These are phyloP conservation scores for Margaritifera margaritifera DNA, from an alignment of 2,888 invertebrate genomes.

Conservation along the genomic window DNA sequence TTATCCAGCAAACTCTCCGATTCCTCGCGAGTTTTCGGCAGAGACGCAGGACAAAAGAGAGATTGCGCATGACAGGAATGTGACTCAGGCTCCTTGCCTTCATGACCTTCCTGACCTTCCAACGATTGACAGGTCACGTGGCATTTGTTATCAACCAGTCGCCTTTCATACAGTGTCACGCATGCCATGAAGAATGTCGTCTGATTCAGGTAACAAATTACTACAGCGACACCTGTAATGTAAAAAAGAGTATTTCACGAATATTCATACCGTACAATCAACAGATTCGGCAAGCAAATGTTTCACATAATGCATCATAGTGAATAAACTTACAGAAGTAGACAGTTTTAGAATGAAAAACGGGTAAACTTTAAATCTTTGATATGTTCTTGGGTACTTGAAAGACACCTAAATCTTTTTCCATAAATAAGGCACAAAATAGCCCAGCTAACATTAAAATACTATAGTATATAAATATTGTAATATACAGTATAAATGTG, in stretches of 20 bases:
- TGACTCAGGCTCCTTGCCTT: slow-evolving; percentile 11
- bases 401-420: too few species aligned
- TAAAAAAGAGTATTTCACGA: neutral
- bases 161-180: slow-evolving; percentile 33
- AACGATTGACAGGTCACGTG: slow-evolving; percentile 13
- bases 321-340: too few species aligned
- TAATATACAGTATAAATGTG: too few species aligned
- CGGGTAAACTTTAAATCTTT: too few species aligned
- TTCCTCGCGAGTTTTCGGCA: slow-evolving; percentile 14
- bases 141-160: slow-evolving; percentile 73
- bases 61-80: neutral
- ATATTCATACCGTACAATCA: too few species aligned
- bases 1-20: slow-evolving; percentile 46
- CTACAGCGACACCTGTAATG: slow-evolving; percentile 31
- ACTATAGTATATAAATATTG: too few species aligned
- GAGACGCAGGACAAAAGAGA: slow-evolving; percentile 17
- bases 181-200: slow-evolving; percentile 40
- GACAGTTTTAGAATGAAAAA: too few species aligned
- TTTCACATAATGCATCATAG: too few species aligned
- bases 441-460: too few species aligned
- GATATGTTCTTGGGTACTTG: too few species aligned
- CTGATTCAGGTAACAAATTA: slow-evolving; percentile 44
- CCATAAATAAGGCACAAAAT: too few species aligned
- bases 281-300: too few species aligned
- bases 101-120: slow-evolving; percentile 6